Evolutionary conservation across 2,888 invertebrate genomes (phyloP).

Genomic region (Elysia crispata): DNA sequence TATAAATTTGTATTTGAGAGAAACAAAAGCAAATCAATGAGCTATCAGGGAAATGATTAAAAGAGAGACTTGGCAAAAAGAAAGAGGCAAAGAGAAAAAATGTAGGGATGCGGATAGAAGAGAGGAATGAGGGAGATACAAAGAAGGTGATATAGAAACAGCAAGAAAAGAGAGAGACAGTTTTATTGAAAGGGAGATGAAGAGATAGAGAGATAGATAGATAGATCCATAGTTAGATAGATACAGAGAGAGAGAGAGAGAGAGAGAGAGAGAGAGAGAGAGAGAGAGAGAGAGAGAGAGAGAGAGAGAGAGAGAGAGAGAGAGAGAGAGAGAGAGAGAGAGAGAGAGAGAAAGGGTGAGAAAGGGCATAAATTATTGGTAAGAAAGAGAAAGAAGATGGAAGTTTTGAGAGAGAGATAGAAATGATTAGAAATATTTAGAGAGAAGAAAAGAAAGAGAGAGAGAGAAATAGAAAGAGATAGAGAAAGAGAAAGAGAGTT

Average conservation of each 20-base stretch:
- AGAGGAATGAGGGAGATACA: not conserved
- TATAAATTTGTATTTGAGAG: too few relatives aligned
- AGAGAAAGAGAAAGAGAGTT: not conserved
- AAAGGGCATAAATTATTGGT: not conserved
- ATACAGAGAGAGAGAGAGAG: not conserved
- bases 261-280: not conserved
- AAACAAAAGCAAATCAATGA: too few relatives aligned
- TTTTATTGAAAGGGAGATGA: not conserved
- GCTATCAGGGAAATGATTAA: too few relatives aligned
- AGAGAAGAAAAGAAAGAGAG: not conserved
- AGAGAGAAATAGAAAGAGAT: not conserved
- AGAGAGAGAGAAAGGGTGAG: not conserved
- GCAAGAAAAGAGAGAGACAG: not conserved
- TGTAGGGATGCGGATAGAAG: too few relatives aligned
- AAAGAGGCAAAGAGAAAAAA: too few relatives aligned
- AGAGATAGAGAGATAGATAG: constrained; percentile 11
- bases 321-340: not conserved
- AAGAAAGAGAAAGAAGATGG: not conserved
- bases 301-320: not conserved
- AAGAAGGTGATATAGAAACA: not conserved
- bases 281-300: constrained; percentile 13
- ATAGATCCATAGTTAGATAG: constrained; percentile 3
- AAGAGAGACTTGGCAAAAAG: too few relatives aligned
- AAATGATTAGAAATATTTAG: not conserved
- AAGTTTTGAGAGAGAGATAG: not conserved